Conservation (phyloP, 1,140 invertebrate genomes). For the Sweltsa coloradensis region DNA sequence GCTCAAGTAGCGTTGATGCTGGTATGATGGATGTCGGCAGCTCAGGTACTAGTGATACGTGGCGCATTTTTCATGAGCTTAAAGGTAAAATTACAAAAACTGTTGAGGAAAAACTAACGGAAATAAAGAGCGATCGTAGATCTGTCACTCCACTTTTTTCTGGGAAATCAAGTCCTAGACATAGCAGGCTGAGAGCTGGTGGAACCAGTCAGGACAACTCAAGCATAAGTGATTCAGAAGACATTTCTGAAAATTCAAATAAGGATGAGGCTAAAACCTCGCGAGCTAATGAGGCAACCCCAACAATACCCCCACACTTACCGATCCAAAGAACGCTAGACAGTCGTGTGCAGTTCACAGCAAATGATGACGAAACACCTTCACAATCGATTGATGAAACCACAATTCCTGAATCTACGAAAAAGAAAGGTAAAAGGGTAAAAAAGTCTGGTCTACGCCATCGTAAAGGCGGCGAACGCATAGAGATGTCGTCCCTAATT, state of each 20-base stretch:
- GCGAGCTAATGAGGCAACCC: too few relatives aligned
- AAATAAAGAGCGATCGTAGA: constrained; percentile 34
- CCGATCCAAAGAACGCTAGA: too few relatives aligned
- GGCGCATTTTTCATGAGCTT: constrained; percentile 18
- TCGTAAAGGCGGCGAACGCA: too few relatives aligned
- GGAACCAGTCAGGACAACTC: constrained; percentile 34
- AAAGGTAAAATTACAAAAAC: constrained; percentile 46
- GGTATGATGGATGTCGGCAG: constrained; percentile 15
- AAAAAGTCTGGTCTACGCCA: too few relatives aligned
- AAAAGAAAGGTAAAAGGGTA: too few relatives aligned
- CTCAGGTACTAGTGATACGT: constrained; percentile 12
- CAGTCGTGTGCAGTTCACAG: too few relatives aligned
- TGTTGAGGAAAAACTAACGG: constrained; percentile 45
- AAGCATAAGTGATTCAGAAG: constrained; percentile 44
- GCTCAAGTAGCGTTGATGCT: constrained; percentile 28
- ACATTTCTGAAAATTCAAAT: constrained; percentile 19
- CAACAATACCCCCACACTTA: too few relatives aligned
- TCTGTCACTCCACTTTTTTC: neutral
- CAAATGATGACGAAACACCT: too few relatives aligned
- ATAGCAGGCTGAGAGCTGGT: constrained; percentile 20
- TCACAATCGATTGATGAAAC: too few relatives aligned
- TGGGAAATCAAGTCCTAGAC: constrained; percentile 26
- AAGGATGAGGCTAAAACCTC: too few relatives aligned
- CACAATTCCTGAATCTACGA: too few relatives aligned
- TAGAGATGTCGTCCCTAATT: too few relatives aligned